Evolutionary conservation across 2,797 vertebrate species (phyloP).

Genomic region (Sorex maritimensis): DNA sequence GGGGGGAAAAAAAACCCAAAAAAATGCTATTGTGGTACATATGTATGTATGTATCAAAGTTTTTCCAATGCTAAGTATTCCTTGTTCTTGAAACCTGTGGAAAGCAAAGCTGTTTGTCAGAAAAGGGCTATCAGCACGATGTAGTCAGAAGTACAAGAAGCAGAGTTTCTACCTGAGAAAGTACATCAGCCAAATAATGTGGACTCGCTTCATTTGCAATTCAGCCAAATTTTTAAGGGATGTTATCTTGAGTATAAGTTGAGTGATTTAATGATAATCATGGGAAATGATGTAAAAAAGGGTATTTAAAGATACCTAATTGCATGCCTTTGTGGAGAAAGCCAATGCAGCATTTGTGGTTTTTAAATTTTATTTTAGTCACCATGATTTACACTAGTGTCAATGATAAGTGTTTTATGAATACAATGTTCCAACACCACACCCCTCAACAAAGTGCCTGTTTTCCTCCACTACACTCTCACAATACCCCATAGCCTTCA

Average conservation of each 20-base stretch:
- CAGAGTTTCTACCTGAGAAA: not conserved
- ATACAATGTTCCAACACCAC: too few relatives aligned
- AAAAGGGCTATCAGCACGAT: not conserved
- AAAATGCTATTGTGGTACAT: too few relatives aligned
- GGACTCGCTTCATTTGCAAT: not conserved
- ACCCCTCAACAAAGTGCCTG: too few relatives aligned
- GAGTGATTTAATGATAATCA: not conserved
- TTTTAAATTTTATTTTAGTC: too few relatives aligned
- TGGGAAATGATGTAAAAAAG: not conserved
- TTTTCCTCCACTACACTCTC: too few relatives aligned
- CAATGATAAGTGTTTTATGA: too few relatives aligned
- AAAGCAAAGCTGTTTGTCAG: not conserved
- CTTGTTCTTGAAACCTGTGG: rapidly evolving
- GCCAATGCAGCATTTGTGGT: not conserved
- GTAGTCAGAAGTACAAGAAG: not conserved
- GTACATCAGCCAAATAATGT: too few relatives aligned
- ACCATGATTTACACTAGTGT: too few relatives aligned
- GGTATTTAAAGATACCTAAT: not conserved
- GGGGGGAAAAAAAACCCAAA: too few relatives aligned
- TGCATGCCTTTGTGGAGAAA: not conserved
- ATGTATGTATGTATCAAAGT: not conserved
- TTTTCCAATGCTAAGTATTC: not conserved
- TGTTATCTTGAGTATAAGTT: not conserved
- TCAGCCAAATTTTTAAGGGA: not conserved
- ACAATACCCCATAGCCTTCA: too few relatives aligned